phyloP scores from a whole-genome alignment of 2,113 vertebrate species.

The Pholis gunnellus region DNA sequence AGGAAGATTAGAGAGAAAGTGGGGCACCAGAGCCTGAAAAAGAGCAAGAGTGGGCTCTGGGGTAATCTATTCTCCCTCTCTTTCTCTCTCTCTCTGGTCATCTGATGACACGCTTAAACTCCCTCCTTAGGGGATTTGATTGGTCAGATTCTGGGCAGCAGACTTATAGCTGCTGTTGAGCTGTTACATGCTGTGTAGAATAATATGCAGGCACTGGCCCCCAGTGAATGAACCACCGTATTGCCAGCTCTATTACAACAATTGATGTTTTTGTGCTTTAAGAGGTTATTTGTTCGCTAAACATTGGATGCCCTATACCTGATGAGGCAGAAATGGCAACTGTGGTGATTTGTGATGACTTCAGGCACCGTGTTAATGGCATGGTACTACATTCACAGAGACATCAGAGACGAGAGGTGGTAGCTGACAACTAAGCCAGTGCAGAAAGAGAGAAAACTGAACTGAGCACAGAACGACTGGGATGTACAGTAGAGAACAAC shows the following conservation, averaged over 20 bases:
- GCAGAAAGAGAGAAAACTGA: constrained; percentile 22
- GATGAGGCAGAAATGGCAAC: not conserved
- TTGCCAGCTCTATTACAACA: not conserved
- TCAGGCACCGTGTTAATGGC: constrained; percentile 50
- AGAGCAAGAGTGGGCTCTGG: constrained; percentile 62
- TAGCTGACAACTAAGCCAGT: constrained; percentile 24
- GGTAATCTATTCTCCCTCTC: constrained; percentile 63
- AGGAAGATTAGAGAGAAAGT: constrained; percentile 71
- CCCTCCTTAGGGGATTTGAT: constrained; percentile 23
- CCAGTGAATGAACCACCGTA: not conserved
- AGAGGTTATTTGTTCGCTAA: not conserved
- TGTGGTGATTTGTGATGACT: constrained; percentile 45
- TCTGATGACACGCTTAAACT: constrained; percentile 43
- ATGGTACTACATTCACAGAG: constrained; percentile 50
- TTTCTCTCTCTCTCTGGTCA: constrained; percentile 8
- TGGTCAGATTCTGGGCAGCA: constrained; percentile 21
- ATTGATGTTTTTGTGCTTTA: not conserved
- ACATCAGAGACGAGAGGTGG: constrained; percentile 39
- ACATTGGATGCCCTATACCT: not conserved
- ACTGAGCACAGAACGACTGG: constrained; percentile 14
- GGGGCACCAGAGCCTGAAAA: constrained; percentile 67
- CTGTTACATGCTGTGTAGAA: not conserved
- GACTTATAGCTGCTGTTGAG: constrained; percentile 15
- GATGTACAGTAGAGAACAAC: constrained; percentile 5
- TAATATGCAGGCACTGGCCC: not conserved